Conservation (phyloP, 2,113 vertebrate species). For the Pomatorhinus ruficollis region DNA sequence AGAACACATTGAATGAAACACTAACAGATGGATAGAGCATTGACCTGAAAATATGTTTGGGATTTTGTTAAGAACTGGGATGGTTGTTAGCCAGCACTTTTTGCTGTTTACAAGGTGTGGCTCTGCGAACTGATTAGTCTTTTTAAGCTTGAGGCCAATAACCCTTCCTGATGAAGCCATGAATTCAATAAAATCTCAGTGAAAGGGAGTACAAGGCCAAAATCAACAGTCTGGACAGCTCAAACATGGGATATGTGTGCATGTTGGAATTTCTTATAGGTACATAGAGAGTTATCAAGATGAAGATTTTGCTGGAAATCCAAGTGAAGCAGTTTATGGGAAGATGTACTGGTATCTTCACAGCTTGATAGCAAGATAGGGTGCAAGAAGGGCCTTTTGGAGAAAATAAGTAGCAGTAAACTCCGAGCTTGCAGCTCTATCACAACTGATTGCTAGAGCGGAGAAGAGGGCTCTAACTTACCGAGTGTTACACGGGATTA, state of each 20-base stretch:
- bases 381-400: neutral
- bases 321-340: neutral
- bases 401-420: neutral
- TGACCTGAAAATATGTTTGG: neutral
- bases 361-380: neutral
- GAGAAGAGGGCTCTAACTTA: neutral
- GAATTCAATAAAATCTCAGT: neutral
- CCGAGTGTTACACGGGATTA: neutral
- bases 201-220: neutral
- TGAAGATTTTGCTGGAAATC: neutral
- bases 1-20: neutral
- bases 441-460: rapidly evolving
- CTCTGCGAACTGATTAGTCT: neutral
- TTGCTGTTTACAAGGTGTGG: neutral
- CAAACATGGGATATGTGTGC: rapidly evolving
- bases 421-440: neutral
- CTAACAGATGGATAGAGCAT: neutral
- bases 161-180: neutral
- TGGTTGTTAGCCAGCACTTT: neutral
- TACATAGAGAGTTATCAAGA: neutral
- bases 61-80: neutral
- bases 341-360: neutral
- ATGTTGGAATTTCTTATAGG: rapidly evolving
- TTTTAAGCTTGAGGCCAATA: neutral
- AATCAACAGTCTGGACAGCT: neutral